Base-by-base conservation (phyloP, 92 coral and sea anemone genomes). In the Epizoanthus scotinus region DNA sequence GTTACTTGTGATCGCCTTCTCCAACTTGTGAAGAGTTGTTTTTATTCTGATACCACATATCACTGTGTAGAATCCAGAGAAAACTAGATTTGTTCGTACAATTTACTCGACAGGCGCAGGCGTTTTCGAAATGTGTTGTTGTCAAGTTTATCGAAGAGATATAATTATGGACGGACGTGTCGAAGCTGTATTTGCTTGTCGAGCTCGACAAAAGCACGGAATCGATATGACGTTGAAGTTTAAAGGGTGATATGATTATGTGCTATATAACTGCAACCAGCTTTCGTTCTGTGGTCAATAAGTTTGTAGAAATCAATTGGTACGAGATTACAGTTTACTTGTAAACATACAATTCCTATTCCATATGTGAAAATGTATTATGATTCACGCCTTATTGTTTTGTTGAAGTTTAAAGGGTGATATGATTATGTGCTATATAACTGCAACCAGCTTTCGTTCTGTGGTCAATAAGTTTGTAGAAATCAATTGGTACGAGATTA, bases 351-450 rank as follows among this genome's bases (percentile, higher is more conserved):
- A n/a, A n/a, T n/a, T n/a, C n/a, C n/a, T n/a, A n/a, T n/a, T n/a
- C n/a, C n/a, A n/a, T n/a, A n/a, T n/a, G n/a, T n/a, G n/a, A n/a
- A n/a, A n/a, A n/a, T n/a, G n/a, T n/a, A n/a, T n/a, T n/a, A n/a
- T n/a, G n/a, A n/a, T n/a, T n/a, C 4, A 22, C 20, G 50, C 54
- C 18, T 36, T 71, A 52, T 57, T 53, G n/a, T 77, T 19, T 59
- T 24, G 47, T 73, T 55, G 82, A 75, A 95, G 99, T 92, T 93
- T 65, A 95, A 91, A 34, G 40, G 40, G 5, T 34, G 40, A 6
- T 34, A 38, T 38, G 7, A 2, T 38, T n/a, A n/a, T n/a, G n/a
- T n/a, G n/a, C n/a, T n/a, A n/a, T n/a, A n/a, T n/a, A n/a, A n/a
- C n/a, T n/a, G n/a, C n/a, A n/a, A n/a, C n/a, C n/a, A n/a, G n/a